Percentiles rank a stretch among this genome's conserved stretches.
Evolutionary conservation across 2,888 invertebrate genomes (phyloP).

Genomic region (Aspidiotus destructor): DNA sequence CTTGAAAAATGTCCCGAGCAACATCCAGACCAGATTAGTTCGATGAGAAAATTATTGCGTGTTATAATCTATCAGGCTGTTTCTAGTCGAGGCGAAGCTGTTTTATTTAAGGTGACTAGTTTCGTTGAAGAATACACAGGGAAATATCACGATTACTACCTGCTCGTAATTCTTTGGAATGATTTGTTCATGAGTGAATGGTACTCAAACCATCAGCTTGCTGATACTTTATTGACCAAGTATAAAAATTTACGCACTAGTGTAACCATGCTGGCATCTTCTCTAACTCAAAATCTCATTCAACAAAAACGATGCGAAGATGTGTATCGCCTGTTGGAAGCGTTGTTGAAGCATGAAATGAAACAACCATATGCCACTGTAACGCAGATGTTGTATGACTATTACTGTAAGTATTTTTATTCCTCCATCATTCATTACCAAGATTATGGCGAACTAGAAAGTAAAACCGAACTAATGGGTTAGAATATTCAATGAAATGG

Average conservation of each 20-base stretch:
- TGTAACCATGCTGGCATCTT: slow-evolving; percentile 25
- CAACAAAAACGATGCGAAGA: slow-evolving; percentile 16
- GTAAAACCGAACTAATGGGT: neutral
- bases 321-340: slow-evolving; percentile 24
- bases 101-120: slow-evolving; percentile 24
- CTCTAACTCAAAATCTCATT: slow-evolving; percentile 17
- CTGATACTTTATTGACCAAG: slow-evolving; percentile 25
- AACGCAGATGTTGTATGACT: slow-evolving; percentile 32
- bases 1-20: slow-evolving; percentile 8
- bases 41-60: slow-evolving; percentile 6
- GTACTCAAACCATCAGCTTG: slow-evolving; percentile 30
- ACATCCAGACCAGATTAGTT: slow-evolving; percentile 8
- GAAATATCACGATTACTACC: slow-evolving; percentile 25
- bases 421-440: neutral
- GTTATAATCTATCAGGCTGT: slow-evolving; percentile 19
- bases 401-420: slow-evolving; percentile 33
- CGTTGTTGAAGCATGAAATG: slow-evolving; percentile 30
- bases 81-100: slow-evolving; percentile 26
- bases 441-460: too few relatives aligned
- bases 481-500: neutral
- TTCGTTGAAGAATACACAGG: slow-evolving; percentile 27
- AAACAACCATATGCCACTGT: slow-evolving; percentile 27
- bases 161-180: slow-evolving; percentile 33
- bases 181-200: slow-evolving; percentile 34
- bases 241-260: slow-evolving; percentile 27